These are phyloP conservation scores for Myioborus miniatus DNA, from an alignment of 2,797 vertebrate species.

Conservation along the genomic window DNA sequence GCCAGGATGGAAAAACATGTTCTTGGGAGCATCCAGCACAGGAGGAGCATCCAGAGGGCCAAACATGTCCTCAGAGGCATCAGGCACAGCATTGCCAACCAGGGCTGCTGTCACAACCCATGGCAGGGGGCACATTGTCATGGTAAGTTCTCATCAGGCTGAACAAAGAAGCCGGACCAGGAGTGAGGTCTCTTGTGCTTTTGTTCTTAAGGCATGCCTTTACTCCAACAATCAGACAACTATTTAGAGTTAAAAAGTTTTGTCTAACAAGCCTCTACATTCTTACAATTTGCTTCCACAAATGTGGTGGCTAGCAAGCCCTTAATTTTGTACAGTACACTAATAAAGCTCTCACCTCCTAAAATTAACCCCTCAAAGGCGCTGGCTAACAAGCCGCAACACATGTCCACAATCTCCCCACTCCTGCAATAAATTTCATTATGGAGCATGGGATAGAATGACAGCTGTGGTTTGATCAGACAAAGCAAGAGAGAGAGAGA, in stretches of 20 bases:
- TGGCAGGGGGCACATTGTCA: fast-evolving
- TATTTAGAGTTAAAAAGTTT: neutral
- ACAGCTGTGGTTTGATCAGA: neutral
- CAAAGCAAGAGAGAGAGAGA: neutral
- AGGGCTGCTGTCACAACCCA: too few relatives aligned
- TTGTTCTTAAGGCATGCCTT: neutral
- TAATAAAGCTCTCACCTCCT: neutral
- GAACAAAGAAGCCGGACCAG: neutral
- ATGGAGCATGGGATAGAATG: neutral
- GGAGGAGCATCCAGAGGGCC: too few relatives aligned
- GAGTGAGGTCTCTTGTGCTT: neutral
- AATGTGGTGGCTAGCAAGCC: neutral
- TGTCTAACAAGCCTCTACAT: neutral
- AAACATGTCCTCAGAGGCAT: fast-evolving
- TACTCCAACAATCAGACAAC: neutral
- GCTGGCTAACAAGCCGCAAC: neutral
- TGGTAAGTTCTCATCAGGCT: neutral
- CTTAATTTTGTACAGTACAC: neutral
- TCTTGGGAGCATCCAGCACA: too few relatives aligned
- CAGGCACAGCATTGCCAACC: fast-evolving
- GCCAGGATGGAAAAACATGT: too few relatives aligned
- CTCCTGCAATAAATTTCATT: neutral
- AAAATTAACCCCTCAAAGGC: neutral
- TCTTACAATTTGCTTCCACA: neutral
- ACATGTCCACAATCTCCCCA: neutral